These are phyloP conservation scores for Turritopsis rubra DNA, from an alignment of 30 jellyfish, hydroid and myxozoan genomes.

Conservation along the genomic window DNA sequence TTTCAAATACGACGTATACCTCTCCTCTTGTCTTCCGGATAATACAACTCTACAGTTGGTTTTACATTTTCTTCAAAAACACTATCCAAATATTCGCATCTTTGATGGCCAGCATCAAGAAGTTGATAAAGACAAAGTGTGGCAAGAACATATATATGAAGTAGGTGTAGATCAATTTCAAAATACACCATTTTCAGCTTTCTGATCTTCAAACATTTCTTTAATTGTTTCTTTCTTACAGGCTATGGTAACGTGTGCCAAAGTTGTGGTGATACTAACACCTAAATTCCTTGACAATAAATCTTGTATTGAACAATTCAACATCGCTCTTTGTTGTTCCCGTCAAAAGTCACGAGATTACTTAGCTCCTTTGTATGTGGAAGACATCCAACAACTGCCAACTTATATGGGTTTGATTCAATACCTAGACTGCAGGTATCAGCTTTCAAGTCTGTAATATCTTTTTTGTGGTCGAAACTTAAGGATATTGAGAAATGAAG, in stretches of 20 bases:
- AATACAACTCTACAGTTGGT: background rate
- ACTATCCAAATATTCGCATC: constrained; percentile 23
- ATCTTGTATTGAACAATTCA: constrained; percentile 71
- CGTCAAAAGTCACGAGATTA: constrained; percentile 67
- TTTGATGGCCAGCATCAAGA: constrained; percentile 37
- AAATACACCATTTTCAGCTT: too few species aligned
- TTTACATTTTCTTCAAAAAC: background rate
- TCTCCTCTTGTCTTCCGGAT: constrained; percentile 10
- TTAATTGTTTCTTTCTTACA: constrained; percentile 14
- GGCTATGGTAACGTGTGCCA: constrained; percentile 78
- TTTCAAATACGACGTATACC: constrained; percentile 13
- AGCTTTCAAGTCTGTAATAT: too few species aligned
- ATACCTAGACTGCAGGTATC: constrained; percentile 76
- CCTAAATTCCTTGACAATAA: constrained; percentile 50
- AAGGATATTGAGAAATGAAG: background rate
- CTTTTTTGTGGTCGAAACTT: background rate
- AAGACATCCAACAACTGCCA: constrained; percentile 53
- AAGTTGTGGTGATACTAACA: constrained; percentile 53
- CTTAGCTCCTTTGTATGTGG: constrained; percentile 74
- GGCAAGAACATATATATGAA: constrained; percentile 87
- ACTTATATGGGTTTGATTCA: constrained; percentile 83
- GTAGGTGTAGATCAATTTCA: constrained; percentile 36
- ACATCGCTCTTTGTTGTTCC: constrained; percentile 86
- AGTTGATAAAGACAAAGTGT: constrained; percentile 46
- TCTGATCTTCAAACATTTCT: too few species aligned